Evolutionary conservation across 1,140 invertebrate genomes (phyloP), one percentile per base, ranked within the genome.

Genomic region (Eriocheir sinensis): DNA sequence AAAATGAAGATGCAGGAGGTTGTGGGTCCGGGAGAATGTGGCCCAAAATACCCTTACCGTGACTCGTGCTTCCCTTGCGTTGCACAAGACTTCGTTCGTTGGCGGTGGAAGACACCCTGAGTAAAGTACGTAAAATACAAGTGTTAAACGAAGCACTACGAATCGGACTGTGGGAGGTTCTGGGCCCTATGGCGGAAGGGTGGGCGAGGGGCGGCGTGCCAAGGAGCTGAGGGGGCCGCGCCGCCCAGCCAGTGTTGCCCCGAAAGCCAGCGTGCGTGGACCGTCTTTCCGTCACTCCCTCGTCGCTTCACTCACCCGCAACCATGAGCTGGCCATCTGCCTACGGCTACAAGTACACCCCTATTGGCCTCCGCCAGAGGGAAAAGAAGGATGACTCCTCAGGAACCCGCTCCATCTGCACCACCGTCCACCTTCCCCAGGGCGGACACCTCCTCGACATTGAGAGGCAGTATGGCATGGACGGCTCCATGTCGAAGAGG

Each of bases 261-360:
- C 89, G 93, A 93, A 88, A 94, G 92, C 91, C 95, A 91, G 36
- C 93, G 88, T 72, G 93, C 60, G 93, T 91, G 93, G 89, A 60
- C 9, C 79, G 81, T 83, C 85, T 88, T 86, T 81, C 93, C 93
- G 34, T 94, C 86, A 48, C 89, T 91, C 27, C 79, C 72, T 44
- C 83, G 34, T 86, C 88, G 91, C 41, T 53, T 80, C 81, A 94
- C 94, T 91, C 91, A 34, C 53, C 32, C 89, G 89, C 85, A 89
- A 86, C 81, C 95, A 96, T 92, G 91, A 96, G 93, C 79, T 96
- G 95, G 95, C 95, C 95, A 93, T 96, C 95, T 0, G 94, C 93
- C 72, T 96, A 96, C 95, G 95, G 95, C 81, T 96, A 96, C 91
- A 96, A 96, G 91, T 96, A 96, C 95, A 96, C 95, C 48, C 95